These are phyloP conservation scores for Chesias legatella DNA, from an alignment of 2,888 invertebrate species.

Conservation along the genomic window DNA sequence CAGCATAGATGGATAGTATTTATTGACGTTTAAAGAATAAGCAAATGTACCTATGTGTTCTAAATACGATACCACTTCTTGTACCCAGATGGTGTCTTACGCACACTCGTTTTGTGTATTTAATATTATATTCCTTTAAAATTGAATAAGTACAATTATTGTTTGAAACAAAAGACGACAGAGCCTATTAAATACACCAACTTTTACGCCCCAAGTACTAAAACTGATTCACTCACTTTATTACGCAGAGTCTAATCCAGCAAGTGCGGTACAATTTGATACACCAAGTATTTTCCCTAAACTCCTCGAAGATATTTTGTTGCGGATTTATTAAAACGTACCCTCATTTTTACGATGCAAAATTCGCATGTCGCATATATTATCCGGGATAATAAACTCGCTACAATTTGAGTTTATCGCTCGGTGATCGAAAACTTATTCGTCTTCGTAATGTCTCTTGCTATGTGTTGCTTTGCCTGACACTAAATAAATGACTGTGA, in stretches of 20 bases:
- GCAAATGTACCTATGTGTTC: no score
- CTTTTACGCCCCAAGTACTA: slow-evolving; percentile 11
- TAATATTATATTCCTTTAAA: not conserved
- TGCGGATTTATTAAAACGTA: slow-evolving; percentile 4
- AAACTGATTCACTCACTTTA: slow-evolving; percentile 20
- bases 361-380: slow-evolving; percentile 20
- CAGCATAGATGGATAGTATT: no score
- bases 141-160: not conserved
- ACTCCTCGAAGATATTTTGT: slow-evolving; percentile 7
- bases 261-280: slow-evolving; percentile 5
- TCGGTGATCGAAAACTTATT: slow-evolving; percentile 2
- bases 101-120: not conserved
- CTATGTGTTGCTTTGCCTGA: no score
- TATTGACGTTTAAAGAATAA: no score
- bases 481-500: no score
- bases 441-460: no score
- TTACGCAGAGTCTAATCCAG: slow-evolving; percentile 12
- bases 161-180: not conserved
- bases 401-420: not conserved
- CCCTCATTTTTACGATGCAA: slow-evolving; percentile 16
- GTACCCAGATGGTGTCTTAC: no score
- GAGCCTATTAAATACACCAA: slow-evolving; percentile 9
- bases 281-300: slow-evolving; percentile 1
- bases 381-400: slow-evolving; percentile 13
- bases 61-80: no score